Conservation (phyloP, 2,888 invertebrate genomes). For the Diaperis boleti region DNA sequence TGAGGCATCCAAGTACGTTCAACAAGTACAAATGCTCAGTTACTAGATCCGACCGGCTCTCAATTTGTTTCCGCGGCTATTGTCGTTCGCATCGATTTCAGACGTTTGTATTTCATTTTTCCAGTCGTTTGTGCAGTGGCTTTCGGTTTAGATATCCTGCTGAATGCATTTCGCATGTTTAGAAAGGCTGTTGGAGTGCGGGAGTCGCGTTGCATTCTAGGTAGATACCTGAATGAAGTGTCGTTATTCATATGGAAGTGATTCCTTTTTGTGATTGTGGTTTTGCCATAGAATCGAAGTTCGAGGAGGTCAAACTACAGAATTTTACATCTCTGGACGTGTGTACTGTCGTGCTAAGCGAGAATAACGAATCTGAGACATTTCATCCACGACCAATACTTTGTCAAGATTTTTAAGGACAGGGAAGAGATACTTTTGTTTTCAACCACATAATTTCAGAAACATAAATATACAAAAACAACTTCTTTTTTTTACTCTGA, state of each 20-base stretch:
- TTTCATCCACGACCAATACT: too few species aligned
- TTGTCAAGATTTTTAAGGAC: too few species aligned
- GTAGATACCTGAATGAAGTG: conserved; percentile 7
- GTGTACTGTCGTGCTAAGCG: conserved; percentile 19
- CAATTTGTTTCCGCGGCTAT: neutral
- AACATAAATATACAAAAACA: too few species aligned
- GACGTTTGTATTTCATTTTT: neutral
- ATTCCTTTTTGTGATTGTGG: conserved; percentile 15
- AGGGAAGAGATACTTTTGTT: too few species aligned
- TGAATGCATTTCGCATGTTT: neutral
- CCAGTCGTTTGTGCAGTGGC: too few species aligned
- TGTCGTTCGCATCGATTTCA: neutral
- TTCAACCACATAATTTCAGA: too few species aligned
- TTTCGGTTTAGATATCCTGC: neutral
- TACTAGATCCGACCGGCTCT: neutral
- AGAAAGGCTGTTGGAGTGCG: neutral
- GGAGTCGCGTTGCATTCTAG: neutral
- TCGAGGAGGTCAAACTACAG: conserved; percentile 32
- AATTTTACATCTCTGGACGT: conserved; percentile 36
- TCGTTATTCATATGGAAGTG: conserved; percentile 36
- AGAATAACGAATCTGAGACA: too few species aligned
- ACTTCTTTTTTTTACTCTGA: too few species aligned
- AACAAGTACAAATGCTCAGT: neutral
- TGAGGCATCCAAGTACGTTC: neutral
- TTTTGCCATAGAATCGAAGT: too few species aligned